Evolutionary conservation across 2,797 vertebrate genomes (phyloP), one percentile per base, ranked within the genome.

Genomic region (Pteronotus mesoamericanus): DNA sequence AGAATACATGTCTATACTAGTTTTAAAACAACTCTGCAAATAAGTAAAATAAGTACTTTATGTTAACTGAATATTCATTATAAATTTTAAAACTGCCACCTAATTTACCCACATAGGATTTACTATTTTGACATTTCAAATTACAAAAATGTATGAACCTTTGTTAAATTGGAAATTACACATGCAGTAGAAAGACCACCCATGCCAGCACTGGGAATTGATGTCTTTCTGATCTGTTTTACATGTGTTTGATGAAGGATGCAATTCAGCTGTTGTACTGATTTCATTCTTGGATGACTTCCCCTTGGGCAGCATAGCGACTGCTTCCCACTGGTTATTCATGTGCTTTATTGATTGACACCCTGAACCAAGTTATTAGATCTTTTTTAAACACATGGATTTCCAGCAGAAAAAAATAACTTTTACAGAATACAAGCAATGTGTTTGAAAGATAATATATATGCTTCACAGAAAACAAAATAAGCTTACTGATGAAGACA

Each of bases 261-360:
- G 98, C 98, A 98, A 98, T 98, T 98, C 98, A 98, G 98, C 98
- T 98, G 98, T 99, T 98, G 99, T 98, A 98, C 98, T 74, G 87
- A 99, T 99, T 99, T 99, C 98, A 99, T 99, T 99, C 99, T 99
- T 99, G 98, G 98, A 98, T 99, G 98, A 99, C 99, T 99, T 99
- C 99, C 99, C 99, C 99, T 99, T 98, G 98, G 99, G 99, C 98
- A 96, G 98, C 98, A 98, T 97, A 98, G 98, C 98, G 99, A 98
- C 99, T 98, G 97, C 96, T 99, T 98, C 98, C 95, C 98, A 99
- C 99, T 99, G 99, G 99, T 99, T 99, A 99, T 99, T 99, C 98
- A 98, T 98, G 98, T 97, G 94, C 94, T 97, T 98, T 99, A 99
- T 99, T 99, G 99, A 99, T 99, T 99, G 99, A 99, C 98, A 98